Evolutionary conservation across 2,113 vertebrate species (phyloP).

Genomic region (Osmerus mordax): DNA sequence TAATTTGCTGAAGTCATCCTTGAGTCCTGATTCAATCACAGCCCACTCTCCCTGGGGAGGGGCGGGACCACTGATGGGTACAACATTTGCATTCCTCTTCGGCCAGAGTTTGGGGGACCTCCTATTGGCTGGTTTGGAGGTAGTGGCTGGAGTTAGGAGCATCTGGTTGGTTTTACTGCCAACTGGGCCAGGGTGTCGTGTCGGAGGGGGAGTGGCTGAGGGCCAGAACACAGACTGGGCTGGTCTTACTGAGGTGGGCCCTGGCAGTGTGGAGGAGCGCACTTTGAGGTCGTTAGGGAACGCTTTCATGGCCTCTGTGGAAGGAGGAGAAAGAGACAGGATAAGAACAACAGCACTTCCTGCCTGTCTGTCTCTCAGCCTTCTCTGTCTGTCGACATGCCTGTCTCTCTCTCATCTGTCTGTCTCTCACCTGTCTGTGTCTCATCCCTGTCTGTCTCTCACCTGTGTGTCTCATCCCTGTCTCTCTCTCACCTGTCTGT

Average conservation of each 20-base stretch:
- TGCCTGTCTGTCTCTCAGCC: too few species aligned
- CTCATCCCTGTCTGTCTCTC: too few species aligned
- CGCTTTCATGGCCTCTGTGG: conserved; percentile 49
- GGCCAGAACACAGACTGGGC: not conserved
- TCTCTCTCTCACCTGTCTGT: too few species aligned
- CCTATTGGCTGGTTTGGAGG: conserved; percentile 41
- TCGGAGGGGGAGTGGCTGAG: conserved; percentile 13
- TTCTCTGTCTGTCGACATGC: too few species aligned
- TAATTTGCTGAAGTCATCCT: conserved; percentile 63
- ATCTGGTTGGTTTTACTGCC: conserved; percentile 7
- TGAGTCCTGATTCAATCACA: not conserved
- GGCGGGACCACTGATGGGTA: conserved; percentile 32
- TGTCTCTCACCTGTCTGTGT: too few species aligned
- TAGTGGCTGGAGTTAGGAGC: conserved; percentile 27
- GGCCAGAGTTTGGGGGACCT: conserved; percentile 65
- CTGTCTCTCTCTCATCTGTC: too few species aligned
- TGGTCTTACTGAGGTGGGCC: conserved; percentile 20
- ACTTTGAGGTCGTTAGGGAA: conserved; percentile 26
- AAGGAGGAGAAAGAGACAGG: not conserved
- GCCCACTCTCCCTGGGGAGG: conserved; percentile 38
- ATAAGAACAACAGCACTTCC: too few species aligned
- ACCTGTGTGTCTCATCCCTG: too few species aligned
- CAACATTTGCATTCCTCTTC: conserved; percentile 49
- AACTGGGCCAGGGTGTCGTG: not conserved
- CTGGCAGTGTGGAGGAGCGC: conserved; percentile 28